phyloP scores from a whole-genome alignment of 2,797 vertebrate genomes.

The Dendrocincla fuliginosa region DNA sequence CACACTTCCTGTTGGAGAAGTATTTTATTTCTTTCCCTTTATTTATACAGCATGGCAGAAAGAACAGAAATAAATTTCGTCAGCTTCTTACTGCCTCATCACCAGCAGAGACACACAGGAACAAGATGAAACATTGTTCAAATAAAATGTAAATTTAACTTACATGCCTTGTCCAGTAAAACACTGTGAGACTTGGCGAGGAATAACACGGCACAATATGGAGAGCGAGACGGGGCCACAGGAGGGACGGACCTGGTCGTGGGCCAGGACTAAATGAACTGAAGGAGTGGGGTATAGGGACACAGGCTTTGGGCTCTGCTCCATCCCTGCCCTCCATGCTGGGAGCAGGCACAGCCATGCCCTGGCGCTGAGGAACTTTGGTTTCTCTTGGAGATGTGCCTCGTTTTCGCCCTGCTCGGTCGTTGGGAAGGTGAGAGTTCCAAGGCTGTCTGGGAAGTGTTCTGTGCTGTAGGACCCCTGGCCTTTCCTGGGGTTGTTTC shows the following conservation, averaged over 20 bases:
- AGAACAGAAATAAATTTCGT: constrained; percentile 55
- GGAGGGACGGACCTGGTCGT: background rate
- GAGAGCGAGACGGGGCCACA: background rate
- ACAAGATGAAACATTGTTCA: constrained; percentile 55
- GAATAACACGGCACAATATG: background rate
- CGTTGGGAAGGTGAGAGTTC: background rate
- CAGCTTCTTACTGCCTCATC: constrained; percentile 35
- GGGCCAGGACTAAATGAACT: background rate
- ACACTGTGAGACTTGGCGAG: background rate
- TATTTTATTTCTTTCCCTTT: constrained; percentile 45
- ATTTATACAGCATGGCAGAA: constrained; percentile 55
- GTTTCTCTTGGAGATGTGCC: background rate
- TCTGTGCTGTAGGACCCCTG: background rate
- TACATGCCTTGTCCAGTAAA: background rate
- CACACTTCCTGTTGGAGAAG: constrained; percentile 60
- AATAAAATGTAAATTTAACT: constrained; percentile 61
- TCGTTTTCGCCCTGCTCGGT: rapidly evolving
- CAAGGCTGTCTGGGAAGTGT: background rate
- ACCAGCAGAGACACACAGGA: constrained; percentile 36
- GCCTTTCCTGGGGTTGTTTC: rapidly evolving
- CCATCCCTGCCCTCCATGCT: background rate
- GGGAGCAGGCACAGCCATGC: background rate
- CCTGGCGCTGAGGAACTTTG: background rate
- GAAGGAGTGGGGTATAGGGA: background rate
- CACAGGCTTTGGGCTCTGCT: background rate